A percentile compares a stretch with the other conserved stretches of the same genome.
Conservation (phyloP, 2,888 invertebrate species). For the Panopea generosa region DNA sequence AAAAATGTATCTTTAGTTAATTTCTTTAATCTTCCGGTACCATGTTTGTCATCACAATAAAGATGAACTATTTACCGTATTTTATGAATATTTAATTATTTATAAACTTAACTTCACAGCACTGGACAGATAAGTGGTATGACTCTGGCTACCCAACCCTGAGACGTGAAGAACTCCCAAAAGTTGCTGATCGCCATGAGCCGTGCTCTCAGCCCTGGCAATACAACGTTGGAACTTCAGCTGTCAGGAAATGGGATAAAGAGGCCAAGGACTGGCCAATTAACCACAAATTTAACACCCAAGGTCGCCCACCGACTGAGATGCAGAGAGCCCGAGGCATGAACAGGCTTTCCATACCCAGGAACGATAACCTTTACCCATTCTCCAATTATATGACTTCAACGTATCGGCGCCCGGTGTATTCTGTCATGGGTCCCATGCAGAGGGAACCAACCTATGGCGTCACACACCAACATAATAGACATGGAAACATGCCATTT, state of each 20-base stretch:
- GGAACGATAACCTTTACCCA: conserved; percentile 81
- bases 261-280: conserved; percentile 79
- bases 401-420: conserved; percentile 82
- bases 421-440: conserved; percentile 83
- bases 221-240: conserved; percentile 75
- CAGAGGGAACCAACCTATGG: conserved; percentile 81
- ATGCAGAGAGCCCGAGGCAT: conserved; percentile 80
- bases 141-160: conserved; percentile 75
- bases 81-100: too few species aligned
- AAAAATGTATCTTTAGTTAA: too few species aligned
- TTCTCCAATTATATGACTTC: conserved; percentile 84
- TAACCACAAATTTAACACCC: conserved; percentile 61
- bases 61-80: too few species aligned
- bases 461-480: conserved; percentile 82
- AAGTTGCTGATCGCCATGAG: conserved; percentile 73
- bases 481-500: conserved; percentile 83
- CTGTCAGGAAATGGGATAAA: conserved; percentile 73
- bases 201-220: conserved; percentile 78
- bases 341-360: conserved; percentile 73
- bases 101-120: conserved; percentile 53
- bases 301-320: conserved; percentile 79
- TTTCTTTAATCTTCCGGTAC: too few species aligned
- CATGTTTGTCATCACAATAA: too few species aligned
- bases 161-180: conserved; percentile 76
- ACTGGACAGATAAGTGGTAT: conserved; percentile 82